Evolutionary conservation across 1,140 invertebrate species (phyloP).

Genomic region (Leptinotarsa defecta): DNA sequence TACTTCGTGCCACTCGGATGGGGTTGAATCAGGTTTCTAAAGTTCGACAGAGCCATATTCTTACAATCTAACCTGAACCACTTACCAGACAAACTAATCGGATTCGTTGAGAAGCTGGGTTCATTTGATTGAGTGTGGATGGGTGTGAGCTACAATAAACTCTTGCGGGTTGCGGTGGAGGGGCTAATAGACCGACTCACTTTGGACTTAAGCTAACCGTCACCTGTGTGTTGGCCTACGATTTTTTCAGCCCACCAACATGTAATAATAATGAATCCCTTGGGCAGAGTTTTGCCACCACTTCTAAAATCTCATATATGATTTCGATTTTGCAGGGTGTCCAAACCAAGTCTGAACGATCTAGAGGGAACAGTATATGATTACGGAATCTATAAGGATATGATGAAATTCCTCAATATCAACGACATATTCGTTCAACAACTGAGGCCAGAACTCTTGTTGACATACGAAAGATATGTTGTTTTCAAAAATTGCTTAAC

Average conservation of each 20-base stretch:
- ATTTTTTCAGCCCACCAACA: neutral
- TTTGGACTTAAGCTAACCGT: no score
- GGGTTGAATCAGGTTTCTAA: no score
- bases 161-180: no score
- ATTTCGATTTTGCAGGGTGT: conserved; percentile 3
- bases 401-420: conserved; percentile 47
- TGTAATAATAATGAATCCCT: neutral
- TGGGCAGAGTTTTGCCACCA: neutral
- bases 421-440: conserved; percentile 50
- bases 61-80: no score
- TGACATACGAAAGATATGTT: conserved; percentile 52
- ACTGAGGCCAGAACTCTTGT: conserved; percentile 48
- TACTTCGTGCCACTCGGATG: no score
- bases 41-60: no score
- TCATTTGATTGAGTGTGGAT: no score
- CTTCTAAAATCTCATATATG: neutral
- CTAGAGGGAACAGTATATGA: conserved; percentile 26
- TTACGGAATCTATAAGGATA: conserved; percentile 42
- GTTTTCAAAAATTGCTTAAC: conserved; percentile 24
- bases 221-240: neutral
- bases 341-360: conserved; percentile 15
- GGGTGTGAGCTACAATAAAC: no score
- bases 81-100: no score
- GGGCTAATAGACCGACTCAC: no score
- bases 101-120: no score